Evolutionary conservation across 2,797 vertebrate species (phyloP).

Genomic region (Mormyrops attenuatus): DNA sequence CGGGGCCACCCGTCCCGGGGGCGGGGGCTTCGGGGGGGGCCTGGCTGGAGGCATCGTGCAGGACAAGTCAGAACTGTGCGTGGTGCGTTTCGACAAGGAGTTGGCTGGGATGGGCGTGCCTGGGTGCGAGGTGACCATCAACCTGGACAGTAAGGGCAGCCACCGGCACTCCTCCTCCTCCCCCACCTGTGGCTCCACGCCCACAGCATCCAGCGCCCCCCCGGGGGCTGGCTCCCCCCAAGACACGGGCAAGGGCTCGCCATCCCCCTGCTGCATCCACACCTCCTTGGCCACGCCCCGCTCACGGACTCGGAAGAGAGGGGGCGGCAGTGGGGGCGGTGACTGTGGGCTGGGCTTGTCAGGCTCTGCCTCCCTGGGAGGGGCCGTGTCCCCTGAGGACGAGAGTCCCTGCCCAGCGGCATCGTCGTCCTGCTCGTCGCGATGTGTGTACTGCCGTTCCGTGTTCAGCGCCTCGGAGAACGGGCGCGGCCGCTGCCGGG

Average conservation of each 20-base stretch:
- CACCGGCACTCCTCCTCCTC: constrained; percentile 61
- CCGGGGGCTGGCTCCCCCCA: constrained; percentile 63
- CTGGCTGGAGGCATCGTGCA: constrained; percentile 50
- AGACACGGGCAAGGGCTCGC: constrained; percentile 65
- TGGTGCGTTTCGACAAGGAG: constrained; percentile 80
- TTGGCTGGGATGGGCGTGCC: constrained; percentile 61
- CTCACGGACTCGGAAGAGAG: constrained; percentile 69
- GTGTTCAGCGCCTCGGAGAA: constrained; percentile 81
- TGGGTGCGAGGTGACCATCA: constrained; percentile 61
- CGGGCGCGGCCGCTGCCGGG: constrained; percentile 81
- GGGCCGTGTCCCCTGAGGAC: constrained; percentile 61
- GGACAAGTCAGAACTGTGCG: constrained; percentile 72
- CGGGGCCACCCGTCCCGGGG: constrained; percentile 63
- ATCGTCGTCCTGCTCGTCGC: constrained; percentile 66
- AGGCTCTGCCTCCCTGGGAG: constrained; percentile 40
- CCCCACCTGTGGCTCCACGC: constrained; percentile 58
- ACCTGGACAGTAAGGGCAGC: constrained; percentile 66
- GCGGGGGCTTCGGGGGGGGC: constrained; percentile 65
- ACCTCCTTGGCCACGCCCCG: constrained; percentile 64
- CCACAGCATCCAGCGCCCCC: constrained; percentile 60
- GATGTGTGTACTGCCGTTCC: constrained; percentile 86
- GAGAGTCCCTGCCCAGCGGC: constrained; percentile 71
- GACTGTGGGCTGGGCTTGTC: constrained; percentile 37
- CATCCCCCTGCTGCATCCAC: constrained; percentile 72
- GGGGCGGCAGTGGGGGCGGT: constrained; percentile 43